A percentile compares a stretch with the other conserved stretches of the same genome.
These are phyloP conservation scores for Lepidurus arcticus DNA, from an alignment of 1,140 invertebrate genomes.

Conservation along the genomic window DNA sequence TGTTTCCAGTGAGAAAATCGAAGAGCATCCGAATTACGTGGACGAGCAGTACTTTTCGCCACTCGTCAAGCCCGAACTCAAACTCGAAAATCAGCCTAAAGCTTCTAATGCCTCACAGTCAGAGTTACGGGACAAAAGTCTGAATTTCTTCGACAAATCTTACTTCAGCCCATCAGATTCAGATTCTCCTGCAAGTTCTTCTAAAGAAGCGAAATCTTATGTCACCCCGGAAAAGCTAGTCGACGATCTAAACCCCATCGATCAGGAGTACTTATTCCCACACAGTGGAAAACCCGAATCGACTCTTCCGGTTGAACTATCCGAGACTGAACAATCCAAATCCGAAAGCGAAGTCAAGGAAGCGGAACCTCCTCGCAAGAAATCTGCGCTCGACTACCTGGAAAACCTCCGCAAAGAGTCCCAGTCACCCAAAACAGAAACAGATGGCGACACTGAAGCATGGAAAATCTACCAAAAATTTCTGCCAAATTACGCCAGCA, in stretches of 20 bases:
- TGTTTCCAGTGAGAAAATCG: neutral
- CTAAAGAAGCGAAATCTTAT: neutral
- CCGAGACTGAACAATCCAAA: neutral
- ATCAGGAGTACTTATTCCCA: conserved; percentile 28
- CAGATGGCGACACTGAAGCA: neutral
- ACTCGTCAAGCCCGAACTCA: neutral
- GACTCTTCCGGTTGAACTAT: neutral
- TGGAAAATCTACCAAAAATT: conserved; percentile 23
- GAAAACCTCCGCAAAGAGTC: neutral
- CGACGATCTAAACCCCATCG: conserved; percentile 18
- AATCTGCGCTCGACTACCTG: conserved; percentile 22
- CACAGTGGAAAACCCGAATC: neutral
- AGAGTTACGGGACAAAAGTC: neutral
- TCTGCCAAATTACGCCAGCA: conserved; percentile 24
- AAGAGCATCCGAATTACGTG: neutral
- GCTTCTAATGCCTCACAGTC: neutral
- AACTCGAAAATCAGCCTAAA: neutral
- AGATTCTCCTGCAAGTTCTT: neutral
- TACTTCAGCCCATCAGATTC: neutral
- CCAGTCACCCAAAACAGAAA: neutral
- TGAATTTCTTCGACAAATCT: conserved; percentile 26
- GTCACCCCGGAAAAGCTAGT: neutral
- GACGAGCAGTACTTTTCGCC: conserved; percentile 7
- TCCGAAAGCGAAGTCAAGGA: neutral
- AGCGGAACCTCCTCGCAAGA: neutral